Evolutionary conservation across 1,140 invertebrate species (phyloP).

Genomic region (Drosophila littoralis): DNA sequence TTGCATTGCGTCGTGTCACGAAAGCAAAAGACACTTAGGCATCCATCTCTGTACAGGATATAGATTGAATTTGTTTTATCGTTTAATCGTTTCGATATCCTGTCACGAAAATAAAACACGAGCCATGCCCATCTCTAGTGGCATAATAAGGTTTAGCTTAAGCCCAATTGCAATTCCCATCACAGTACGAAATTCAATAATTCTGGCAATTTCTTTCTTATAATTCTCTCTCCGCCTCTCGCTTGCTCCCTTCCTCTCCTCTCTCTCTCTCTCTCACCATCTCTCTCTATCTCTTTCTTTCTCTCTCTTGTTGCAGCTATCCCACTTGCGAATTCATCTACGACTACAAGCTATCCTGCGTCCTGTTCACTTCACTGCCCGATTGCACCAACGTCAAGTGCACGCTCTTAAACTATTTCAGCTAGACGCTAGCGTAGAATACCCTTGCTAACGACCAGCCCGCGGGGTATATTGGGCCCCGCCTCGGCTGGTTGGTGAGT

Average conservation of each 20-base stretch:
- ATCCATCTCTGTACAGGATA: too few relatives aligned
- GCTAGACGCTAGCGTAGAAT: conserved; percentile 32
- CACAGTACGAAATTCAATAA: conserved; percentile 4
- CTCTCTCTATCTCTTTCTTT: neutral
- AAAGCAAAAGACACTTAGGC: too few relatives aligned
- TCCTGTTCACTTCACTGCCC: conserved; percentile 83
- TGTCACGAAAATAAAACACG: neutral
- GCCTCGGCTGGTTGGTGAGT: neutral
- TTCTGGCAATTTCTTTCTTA: conserved; percentile 1
- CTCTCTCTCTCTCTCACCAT: neutral
- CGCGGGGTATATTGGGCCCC: neutral
- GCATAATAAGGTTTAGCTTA: neutral
- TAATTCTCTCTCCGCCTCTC: neutral
- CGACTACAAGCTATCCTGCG: conserved; percentile 82
- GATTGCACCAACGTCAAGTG: conserved; percentile 82
- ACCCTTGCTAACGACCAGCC: neutral
- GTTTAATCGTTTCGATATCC: too few relatives aligned
- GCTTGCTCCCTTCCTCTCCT: neutral
- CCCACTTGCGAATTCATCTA: conserved; percentile 83
- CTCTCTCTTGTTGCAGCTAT: conserved; percentile 48
- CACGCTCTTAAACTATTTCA: conserved; percentile 80
- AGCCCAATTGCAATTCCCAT: neutral
- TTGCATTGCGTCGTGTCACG: too few relatives aligned
- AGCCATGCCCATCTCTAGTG: neutral
- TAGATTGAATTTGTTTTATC: too few relatives aligned